These are phyloP conservation scores for Galleria mellonella DNA, from an alignment of 1,140 invertebrate genomes.

Conservation along the genomic window DNA sequence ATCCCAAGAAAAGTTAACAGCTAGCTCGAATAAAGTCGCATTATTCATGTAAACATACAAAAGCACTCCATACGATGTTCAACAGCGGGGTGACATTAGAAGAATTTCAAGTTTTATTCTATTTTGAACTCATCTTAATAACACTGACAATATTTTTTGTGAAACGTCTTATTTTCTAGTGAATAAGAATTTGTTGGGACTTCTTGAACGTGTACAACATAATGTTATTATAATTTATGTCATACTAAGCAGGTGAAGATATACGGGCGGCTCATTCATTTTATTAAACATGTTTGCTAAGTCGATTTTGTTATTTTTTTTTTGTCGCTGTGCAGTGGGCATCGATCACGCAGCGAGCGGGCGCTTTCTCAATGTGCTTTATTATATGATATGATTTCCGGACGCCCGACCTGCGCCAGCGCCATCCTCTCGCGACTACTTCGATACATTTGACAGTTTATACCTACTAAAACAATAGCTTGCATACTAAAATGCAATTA, in stretches of 20 bases:
- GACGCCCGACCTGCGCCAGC: slow-evolving; percentile 15
- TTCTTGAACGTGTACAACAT: slow-evolving; percentile 65
- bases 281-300: slow-evolving; percentile 52
- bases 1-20: slow-evolving; percentile 1
- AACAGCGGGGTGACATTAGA: slow-evolving; percentile 41
- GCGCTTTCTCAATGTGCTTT: slow-evolving; percentile 57
- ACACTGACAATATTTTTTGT: slow-evolving; percentile 52
- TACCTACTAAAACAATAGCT: no score
- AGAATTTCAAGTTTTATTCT: slow-evolving; percentile 43
- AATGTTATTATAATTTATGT: slow-evolving; percentile 74
- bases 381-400: slow-evolving; percentile 64
- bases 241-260: slow-evolving; percentile 72
- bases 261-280: slow-evolving; percentile 55
- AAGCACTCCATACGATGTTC: slow-evolving; percentile 24
- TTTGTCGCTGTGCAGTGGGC: slow-evolving; percentile 46
- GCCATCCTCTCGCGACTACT: not conserved
- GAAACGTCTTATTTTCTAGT: slow-evolving; percentile 63
- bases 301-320: slow-evolving; percentile 66
- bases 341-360: slow-evolving; percentile 69
- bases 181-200: slow-evolving; percentile 66
- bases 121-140: slow-evolving; percentile 48
- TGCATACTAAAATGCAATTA: no score
- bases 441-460: not conserved
- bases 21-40: slow-evolving; percentile 30
- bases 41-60: slow-evolving; percentile 48